Evolutionary conservation across 2,113 vertebrate species (phyloP).

Genomic region (Centrocercus urophasianus): DNA sequence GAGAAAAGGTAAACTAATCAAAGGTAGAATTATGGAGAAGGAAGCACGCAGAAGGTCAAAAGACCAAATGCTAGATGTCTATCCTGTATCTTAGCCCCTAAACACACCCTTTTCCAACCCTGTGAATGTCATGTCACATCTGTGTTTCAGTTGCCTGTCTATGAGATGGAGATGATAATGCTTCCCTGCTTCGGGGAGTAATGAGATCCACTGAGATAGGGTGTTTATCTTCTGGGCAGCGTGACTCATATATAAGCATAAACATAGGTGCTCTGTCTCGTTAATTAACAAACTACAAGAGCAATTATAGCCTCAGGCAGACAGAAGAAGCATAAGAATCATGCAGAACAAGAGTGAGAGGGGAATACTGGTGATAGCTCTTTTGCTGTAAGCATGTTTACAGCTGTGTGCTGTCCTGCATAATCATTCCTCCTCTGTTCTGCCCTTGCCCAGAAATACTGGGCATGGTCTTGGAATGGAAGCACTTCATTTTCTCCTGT

Average conservation of each 20-base stretch:
- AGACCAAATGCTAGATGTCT: not conserved
- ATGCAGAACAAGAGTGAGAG: not conserved
- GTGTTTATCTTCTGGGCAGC: not conserved
- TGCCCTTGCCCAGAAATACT: not conserved
- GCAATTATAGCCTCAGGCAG: not conserved
- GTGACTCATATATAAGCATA: not conserved
- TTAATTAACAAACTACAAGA: not conserved
- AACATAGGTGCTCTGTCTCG: not conserved
- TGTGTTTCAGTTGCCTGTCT: accelerated
- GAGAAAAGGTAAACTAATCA: not conserved
- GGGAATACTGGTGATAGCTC: not conserved
- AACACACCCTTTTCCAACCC: not conserved
- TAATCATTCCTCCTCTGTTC: not conserved
- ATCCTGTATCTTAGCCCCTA: not conserved
- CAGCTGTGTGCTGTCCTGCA: not conserved
- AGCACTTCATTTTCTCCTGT: not conserved
- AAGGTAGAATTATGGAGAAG: not conserved
- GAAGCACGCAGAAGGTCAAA: not conserved
- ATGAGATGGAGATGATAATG: not conserved
- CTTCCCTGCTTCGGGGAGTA: not conserved
- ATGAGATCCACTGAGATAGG: not conserved
- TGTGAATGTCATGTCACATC: not conserved
- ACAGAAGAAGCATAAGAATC: not conserved
- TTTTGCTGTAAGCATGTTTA: not conserved
- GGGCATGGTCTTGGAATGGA: no score